Evolutionary conservation across 2,888 invertebrate species (phyloP).

Genomic region (Conops quadrifasciatus): DNA sequence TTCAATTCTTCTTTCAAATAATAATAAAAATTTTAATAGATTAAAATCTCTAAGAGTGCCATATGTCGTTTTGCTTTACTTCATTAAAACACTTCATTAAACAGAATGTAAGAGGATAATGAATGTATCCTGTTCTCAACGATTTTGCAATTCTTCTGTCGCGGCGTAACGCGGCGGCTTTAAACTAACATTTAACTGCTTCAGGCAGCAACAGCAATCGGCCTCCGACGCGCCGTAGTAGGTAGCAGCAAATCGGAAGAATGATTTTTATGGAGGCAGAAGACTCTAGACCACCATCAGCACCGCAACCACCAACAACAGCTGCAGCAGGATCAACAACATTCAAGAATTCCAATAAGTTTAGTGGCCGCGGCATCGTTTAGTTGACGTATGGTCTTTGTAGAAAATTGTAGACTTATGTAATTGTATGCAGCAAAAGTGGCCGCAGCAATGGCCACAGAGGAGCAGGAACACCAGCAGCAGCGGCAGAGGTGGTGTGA

Average conservation of each 20-base stretch:
- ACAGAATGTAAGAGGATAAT: too few species aligned
- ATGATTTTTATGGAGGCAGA: neutral
- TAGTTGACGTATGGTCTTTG: constrained; percentile 35
- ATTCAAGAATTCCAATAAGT: constrained; percentile 25
- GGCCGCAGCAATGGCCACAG: neutral
- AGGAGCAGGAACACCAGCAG: too few species aligned
- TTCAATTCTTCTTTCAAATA: too few species aligned
- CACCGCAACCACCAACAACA: neutral
- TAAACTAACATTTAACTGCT: constrained; percentile 24
- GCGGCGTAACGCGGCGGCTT: neutral
- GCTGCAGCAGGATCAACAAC: neutral
- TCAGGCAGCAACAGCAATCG: constrained; percentile 13
- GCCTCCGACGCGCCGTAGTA: constrained; percentile 18
- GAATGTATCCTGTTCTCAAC: constrained; percentile 16
- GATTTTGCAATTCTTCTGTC: constrained; percentile 22
- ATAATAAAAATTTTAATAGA: too few species aligned
- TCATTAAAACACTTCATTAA: too few species aligned
- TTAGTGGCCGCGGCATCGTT: constrained; percentile 22
- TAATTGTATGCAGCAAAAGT: constrained; percentile 17
- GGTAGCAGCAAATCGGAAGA: constrained; percentile 11
- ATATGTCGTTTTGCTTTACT: too few species aligned
- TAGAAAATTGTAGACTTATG: constrained; percentile 32
- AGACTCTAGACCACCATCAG: neutral
- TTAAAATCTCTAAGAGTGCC: too few species aligned
- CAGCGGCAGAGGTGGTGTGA: too few species aligned